Evolutionary conservation across 2,113 vertebrate species (phyloP).

Genomic region (Gopherus flavomarginatus): DNA sequence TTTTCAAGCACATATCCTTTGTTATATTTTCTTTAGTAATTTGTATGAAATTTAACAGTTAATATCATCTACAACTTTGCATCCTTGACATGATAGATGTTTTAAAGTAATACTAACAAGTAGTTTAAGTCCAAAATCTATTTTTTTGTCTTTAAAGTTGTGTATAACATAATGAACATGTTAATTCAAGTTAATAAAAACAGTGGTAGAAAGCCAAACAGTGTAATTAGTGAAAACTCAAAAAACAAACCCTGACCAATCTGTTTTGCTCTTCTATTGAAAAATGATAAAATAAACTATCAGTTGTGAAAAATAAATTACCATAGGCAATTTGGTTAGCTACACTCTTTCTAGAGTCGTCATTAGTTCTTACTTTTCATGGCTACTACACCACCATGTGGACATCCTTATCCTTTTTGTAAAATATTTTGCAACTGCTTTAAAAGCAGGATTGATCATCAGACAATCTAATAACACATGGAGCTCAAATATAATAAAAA

Average conservation of each 20-base stretch:
- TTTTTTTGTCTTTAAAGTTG: not conserved
- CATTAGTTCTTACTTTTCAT: accelerated
- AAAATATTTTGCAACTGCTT: not conserved
- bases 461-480: not conserved
- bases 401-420: not conserved
- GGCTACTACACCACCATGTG: slow-evolving; percentile 16
- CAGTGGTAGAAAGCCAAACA: not conserved
- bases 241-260: not conserved
- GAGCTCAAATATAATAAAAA: not conserved
- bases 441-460: not conserved
- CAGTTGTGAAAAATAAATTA: accelerated
- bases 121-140: too few relatives aligned
- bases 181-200: not conserved
- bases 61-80: not conserved
- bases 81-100: not conserved
- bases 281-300: not conserved
- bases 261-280: not conserved
- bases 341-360: accelerated
- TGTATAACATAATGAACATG: accelerated
- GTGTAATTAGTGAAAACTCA: not conserved
- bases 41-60: not conserved
- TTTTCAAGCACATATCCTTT: not conserved
- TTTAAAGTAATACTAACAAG: not conserved
- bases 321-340: not conserved
- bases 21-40: not conserved